Evolutionary conservation across 2,888 invertebrate genomes (phyloP), one percentile per base, ranked within the genome.

Genomic region (Temnothorax rugatulus): DNA sequence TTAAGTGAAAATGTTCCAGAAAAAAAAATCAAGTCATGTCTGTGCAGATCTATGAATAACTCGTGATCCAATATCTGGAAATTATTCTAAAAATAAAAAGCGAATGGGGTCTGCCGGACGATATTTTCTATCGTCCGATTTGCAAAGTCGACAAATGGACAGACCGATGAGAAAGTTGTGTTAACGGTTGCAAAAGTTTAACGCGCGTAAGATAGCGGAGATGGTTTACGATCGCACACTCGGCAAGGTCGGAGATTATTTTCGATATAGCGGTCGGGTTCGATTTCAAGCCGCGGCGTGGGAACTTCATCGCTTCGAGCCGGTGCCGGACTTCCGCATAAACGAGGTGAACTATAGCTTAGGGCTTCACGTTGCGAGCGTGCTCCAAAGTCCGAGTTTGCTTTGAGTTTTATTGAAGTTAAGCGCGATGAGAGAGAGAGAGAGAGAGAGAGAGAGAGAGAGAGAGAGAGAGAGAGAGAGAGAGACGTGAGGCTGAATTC

Each of bases 321-420:
- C 59, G 79, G 25, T 81, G 79, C 59, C 79, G 71, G 79, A 81
- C 79, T 71, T 81, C 21, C 59, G 79, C 73, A 81, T 81, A 81
- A 81, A 81, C 57, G 79, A 81, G 79, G 79, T 81, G 79, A 71
- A 71, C 79, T 81, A 81, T 81, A 81, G 79, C 47, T 71, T 59
- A 81, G 59, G 59, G 73, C 69, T 50, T 44, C 47, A 44, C 57
- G 44, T 59, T 71, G 59, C 79, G 47, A 81, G 34, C 69, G 29
- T 66, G 57, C 47, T 71, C 71, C 21, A 71, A 81, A 64, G 79
- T 81, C 59, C 73, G 47, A 71, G 79, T 81, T 81, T 81, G 73
- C 71, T 25, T 47, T 71, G 57, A 81, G 71, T 81, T 81, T 81
- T 81, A 81, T 81, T 47, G 71, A 71, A 81, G 73, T 59, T 81